A percentile compares a stretch with the other conserved stretches of the same genome.
Conservation (phyloP, 2,888 invertebrate genomes). For the Lissocephala sabroskyi region DNA sequence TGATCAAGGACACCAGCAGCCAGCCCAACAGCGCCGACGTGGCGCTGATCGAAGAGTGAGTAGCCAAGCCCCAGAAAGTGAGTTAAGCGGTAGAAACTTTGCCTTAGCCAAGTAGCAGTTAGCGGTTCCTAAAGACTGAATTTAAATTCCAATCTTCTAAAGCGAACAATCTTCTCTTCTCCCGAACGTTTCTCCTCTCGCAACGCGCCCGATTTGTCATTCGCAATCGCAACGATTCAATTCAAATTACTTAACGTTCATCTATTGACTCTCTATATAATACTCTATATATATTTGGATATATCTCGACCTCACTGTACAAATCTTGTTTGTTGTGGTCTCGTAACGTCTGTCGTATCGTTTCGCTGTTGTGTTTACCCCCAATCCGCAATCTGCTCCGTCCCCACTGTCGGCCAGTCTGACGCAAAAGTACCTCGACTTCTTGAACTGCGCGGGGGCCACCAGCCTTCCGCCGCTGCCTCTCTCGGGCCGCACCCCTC, state of each 20-base stretch:
- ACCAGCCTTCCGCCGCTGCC: slow-evolving; percentile 31
- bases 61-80: slow-evolving; percentile 49
- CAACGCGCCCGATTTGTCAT: too few relatives aligned
- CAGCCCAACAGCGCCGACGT: slow-evolving; percentile 70
- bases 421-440: slow-evolving; percentile 76
- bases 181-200: slow-evolving; percentile 37
- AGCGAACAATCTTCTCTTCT: slow-evolving; percentile 41
- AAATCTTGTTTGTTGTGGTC: slow-evolving; percentile 29
- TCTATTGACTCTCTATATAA: slow-evolving; percentile 21
- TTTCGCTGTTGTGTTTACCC: slow-evolving; percentile 2
- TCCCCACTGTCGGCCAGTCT: slow-evolving; percentile 38
- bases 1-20: slow-evolving; percentile 76
- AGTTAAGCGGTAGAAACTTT: too few relatives aligned
- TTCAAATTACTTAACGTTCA: slow-evolving; percentile 39
- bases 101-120: too few relatives aligned
- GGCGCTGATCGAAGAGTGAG: slow-evolving; percentile 77
- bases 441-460: slow-evolving; percentile 74
- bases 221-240: slow-evolving; percentile 24
- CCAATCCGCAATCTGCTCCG: too few relatives aligned
- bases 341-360: slow-evolving; percentile 16
- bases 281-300: background rate
- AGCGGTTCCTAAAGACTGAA: background rate
- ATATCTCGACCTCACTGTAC: slow-evolving; percentile 7
- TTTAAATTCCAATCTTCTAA: slow-evolving; percentile 12
- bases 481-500: slow-evolving; percentile 30